Evolutionary conservation across 2,797 vertebrate species (phyloP).

Genomic region (Manis javanica): DNA sequence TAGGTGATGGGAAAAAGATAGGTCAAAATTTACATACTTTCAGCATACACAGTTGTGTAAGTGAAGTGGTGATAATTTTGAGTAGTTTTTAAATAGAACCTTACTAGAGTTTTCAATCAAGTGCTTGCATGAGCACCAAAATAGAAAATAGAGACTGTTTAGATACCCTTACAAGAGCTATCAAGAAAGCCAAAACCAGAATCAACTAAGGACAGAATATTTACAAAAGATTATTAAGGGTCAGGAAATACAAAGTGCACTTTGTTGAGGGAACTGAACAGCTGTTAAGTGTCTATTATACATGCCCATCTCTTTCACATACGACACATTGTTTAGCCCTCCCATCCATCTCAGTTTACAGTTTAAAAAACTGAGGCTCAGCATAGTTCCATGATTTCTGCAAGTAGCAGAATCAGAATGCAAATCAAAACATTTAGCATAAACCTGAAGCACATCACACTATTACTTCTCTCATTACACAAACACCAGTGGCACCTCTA

Average conservation of each 20-base stretch:
- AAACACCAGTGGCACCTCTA: neutral
- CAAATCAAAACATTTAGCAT: neutral
- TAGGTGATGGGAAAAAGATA: conserved; percentile 30
- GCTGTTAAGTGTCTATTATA: neutral
- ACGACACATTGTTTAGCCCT: neutral
- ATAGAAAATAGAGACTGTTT: neutral
- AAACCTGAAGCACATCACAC: neutral
- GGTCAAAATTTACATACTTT: conserved; percentile 68
- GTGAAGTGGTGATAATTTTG: neutral
- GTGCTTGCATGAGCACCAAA: conserved; percentile 51
- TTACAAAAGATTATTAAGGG: neutral
- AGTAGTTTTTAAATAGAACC: conserved; percentile 58
- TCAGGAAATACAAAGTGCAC: neutral
- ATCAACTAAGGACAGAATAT: neutral
- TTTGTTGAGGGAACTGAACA: neutral
- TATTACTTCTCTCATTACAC: neutral
- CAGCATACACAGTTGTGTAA: conserved; percentile 23
- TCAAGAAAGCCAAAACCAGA: conserved; percentile 1
- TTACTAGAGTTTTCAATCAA: conserved; percentile 59
- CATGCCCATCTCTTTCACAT: neutral
- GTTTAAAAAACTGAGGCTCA: conserved; percentile 4
- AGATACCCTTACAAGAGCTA: neutral
- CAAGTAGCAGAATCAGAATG: neutral
- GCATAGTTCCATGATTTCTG: neutral
- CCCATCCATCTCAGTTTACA: neutral